Evolutionary conservation across 2,113 vertebrate species (phyloP).

Genomic region (Notarius quadriscutis): DNA sequence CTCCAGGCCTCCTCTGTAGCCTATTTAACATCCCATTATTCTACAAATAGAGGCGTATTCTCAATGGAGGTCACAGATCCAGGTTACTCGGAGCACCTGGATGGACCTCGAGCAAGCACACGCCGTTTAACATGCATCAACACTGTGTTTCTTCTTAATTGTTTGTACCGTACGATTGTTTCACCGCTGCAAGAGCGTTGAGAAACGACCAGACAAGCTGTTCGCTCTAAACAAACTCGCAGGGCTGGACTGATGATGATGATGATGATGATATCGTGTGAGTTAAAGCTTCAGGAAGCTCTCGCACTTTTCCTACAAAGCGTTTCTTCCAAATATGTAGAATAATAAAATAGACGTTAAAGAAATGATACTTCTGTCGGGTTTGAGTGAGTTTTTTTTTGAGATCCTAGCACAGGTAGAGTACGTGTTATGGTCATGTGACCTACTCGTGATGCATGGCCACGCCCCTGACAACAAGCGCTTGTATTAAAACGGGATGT

Average conservation of each 20-base stretch:
- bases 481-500: background rate
- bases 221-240: background rate
- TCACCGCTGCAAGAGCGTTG: background rate
- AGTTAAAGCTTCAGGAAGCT: background rate
- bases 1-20: conserved; percentile 22
- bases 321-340: background rate
- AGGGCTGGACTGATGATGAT: background rate
- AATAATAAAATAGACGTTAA: background rate
- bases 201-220: background rate
- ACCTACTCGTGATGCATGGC: background rate
- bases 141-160: too few relatives aligned
- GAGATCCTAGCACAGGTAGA: background rate
- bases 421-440: background rate
- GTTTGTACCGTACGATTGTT: background rate
- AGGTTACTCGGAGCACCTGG: conserved; percentile 30
- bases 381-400: background rate
- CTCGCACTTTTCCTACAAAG: background rate
- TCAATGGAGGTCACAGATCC: conserved; percentile 27
- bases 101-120: background rate
- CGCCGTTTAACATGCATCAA: background rate
- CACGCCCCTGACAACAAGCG: background rate
- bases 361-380: background rate
- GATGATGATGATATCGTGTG: too few relatives aligned
- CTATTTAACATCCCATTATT: conserved; percentile 39
- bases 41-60: conserved; percentile 28